Evolutionary conservation across 2,888 invertebrate genomes (phyloP), one percentile per base, ranked within the genome.

Genomic region (Apotomis capreana): DNA sequence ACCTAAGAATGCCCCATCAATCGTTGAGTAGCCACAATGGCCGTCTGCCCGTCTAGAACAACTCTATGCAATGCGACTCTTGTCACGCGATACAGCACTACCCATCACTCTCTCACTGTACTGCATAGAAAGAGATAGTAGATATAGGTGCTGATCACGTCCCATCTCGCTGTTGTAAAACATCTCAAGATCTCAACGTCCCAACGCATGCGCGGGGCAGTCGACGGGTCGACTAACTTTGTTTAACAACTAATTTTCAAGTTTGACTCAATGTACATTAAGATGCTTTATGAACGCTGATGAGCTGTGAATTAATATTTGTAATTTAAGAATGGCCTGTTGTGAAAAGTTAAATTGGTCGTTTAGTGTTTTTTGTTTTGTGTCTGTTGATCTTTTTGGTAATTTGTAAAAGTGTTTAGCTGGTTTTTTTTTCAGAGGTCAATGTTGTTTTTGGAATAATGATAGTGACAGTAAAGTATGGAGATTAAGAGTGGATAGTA

Each of bases 161-260:
- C 8, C 12, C 13, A 15, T 13, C 61, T 65, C 59, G 13, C 26
- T 64, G 71, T 74, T 71, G 70, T 68, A 70, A 74, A 70, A 70
- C 59, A 57, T 67, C 65, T 55, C n/a, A 55, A 68, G 68, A 58
- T 68, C 68, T 71, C 51, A 55, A 64, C 54, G n/a, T 12, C 44
- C 0, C 55, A 54, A 60, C 73, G 74, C 74, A 46, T 54, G 74
- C 73, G 74, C 60, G 55, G 3, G 10, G 26, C 64, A 63, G 26
- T 26, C 26, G 26, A 26, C 26, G 68, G 69, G 65, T 64, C 62
- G 59, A 60, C 62, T 69, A 68, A 68, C 68, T 68, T 68, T 68
- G 63, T 68, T 63, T 57, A n/a, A 61, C 62, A 68, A 71, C 67
- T 68, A 61, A 72, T 68, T 72, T 68, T 63, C 62, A 63, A 72